Evolutionary conservation across 2,888 invertebrate species (phyloP), one percentile per base, ranked within the genome.

Genomic region (Pseudococcus jackbeardsleyi): DNA sequence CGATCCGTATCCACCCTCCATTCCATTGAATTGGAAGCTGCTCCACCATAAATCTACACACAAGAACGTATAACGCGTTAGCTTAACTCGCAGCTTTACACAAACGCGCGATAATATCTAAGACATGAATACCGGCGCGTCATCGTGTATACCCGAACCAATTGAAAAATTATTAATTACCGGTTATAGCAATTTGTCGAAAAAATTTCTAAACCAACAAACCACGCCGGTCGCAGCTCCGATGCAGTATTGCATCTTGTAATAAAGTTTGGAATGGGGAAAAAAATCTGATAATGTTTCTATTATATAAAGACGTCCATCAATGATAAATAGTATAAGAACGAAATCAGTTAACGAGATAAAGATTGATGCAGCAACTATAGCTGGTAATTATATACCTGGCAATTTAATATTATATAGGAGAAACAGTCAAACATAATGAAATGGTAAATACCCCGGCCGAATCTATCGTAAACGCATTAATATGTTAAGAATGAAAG

Each of bases 291-390:
- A 82, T 82, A 82, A 82, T 46, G 79, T 82, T 82, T 82, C 46
- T 82, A 46, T 82, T 82, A 68, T 86, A 86, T 72, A 64, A 68
- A 86, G 86, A 86, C 86, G 86, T 86, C 86, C 86, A 42, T 86
- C 86, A 86, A 46, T 86, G 86, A 86, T 86, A 86, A 86, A 86
- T 86, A 86, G 86, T 46, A 86, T 39, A 42, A 46, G 68, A 86
- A 86, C 46, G 68, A 86, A 86, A 86, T 86, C 86, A 72, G 86
- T 86, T 86, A 86, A 86, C 86, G 86, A 86, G 86, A n/a, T 86
- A 68, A 86, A 86, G 86, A 86, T 86, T 86, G 86, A 86, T 86
- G 86, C 86, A 42, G 86, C 86, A 72, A 82, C 72, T 77, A 33
- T 33, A 8, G 64, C 22, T n/a, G 46, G 42, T 86, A 86, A 86